Base-by-base conservation (phyloP, 2,888 invertebrate species). In the Parnassius apollo region DNA sequence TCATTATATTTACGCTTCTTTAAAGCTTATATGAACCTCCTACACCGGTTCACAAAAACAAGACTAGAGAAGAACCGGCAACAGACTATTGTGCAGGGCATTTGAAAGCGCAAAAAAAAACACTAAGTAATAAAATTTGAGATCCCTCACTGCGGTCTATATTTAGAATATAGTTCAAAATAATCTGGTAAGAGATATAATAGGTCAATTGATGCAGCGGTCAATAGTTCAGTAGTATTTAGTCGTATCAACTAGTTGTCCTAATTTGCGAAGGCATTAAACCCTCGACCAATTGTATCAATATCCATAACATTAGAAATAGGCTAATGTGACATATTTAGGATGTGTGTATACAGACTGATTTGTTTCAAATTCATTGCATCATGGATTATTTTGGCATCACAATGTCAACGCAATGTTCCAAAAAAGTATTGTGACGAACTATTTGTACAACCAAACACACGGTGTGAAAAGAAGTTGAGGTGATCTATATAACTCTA, bases 321-420 rank as follows among this genome's bases (percentile, higher is more conserved):
- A 66, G 62, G 67, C 70, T 74, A 75, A 78, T 75, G 74, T 75
- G 77, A 69, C 75, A 73, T 72, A 71, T 75, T 78, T 73, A 74
- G 71, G 75, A 68, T 25, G 42, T 35, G 22, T 45, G 2, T 56
- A 57, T 49, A 45, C 25, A 9, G 46, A 42, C 44, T 13, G 2
- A 3, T 1, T 13, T 59, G 10, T 8, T 9, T 18, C 2, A 2
- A 7, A 48, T 11, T 3, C 2, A 44, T 55, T 18, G 42, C 2
- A 44, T 9, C 1, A 55, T 44, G 44, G 44, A 44, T 11, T 44
- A 9, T 11, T 1, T 44, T 44, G 10, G 35, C 0, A 35, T 35
- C 35, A 35, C 35, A 35, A 35, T 7, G 4, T 35, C 7, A 35
- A 7, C 35, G 3, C 35, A 35, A 35, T 35, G 35, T 35, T 35